These are phyloP conservation scores for Lagodon rhomboides DNA, from an alignment of 2,797 vertebrate genomes.

Conservation along the genomic window DNA sequence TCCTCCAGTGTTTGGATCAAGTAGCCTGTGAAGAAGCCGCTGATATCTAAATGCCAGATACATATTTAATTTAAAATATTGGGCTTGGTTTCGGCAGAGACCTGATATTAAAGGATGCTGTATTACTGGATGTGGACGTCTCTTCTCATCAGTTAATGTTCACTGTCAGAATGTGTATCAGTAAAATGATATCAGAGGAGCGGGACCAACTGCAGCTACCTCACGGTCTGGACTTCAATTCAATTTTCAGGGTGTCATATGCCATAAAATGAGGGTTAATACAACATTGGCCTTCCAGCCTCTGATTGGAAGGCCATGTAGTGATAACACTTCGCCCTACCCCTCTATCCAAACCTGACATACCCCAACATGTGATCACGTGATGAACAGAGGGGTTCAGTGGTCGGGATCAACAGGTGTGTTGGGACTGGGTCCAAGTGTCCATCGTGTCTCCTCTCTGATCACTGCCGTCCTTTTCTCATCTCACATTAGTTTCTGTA, in stretches of 20 bases:
- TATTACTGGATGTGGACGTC: background rate
- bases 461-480: background rate
- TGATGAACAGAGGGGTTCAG: too few species aligned
- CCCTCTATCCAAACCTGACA: too few species aligned
- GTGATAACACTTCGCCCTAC: too few species aligned
- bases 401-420: too few species aligned
- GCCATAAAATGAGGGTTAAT: too few species aligned
- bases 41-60: background rate
- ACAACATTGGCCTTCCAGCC: too few species aligned
- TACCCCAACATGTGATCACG: too few species aligned
- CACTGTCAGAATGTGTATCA: background rate
- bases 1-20: background rate
- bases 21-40: background rate
- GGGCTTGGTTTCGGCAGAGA: background rate
- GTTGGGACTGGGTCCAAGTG: background rate
- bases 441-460: background rate
- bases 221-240: too few species aligned
- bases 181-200: background rate
- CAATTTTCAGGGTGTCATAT: too few species aligned
- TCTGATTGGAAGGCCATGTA: too few species aligned
- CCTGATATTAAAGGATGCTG: too few species aligned
- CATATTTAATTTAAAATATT: background rate
- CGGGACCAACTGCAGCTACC: too few species aligned
- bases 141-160: background rate
- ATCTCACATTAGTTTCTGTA: slow-evolving; percentile 9